Percentiles rank a stretch among this genome's conserved stretches.
These are phyloP conservation scores for Hyalella azteca DNA, from an alignment of 2,888 invertebrate species.

Conservation along the genomic window DNA sequence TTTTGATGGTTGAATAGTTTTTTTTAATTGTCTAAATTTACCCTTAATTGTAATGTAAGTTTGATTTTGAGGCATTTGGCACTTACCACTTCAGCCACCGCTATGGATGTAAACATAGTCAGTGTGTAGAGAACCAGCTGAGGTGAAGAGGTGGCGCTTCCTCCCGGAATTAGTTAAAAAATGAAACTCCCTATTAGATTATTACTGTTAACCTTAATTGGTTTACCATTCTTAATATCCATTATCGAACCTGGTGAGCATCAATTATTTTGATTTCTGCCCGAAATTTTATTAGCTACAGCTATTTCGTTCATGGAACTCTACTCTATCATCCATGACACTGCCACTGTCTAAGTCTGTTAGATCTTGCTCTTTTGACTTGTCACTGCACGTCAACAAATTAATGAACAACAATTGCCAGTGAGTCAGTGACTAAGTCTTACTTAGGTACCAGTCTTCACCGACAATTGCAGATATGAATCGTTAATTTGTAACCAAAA, in stretches of 20 bases:
- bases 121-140: background rate
- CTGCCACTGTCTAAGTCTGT: too few relatives aligned
- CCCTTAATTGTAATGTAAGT: background rate
- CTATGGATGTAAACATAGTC: conserved; percentile 15
- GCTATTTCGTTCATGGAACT: too few relatives aligned
- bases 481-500: too few relatives aligned
- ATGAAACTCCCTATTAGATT: conserved; percentile 12
- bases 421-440: too few relatives aligned
- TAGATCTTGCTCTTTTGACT: too few relatives aligned
- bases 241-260: conserved; percentile 10
- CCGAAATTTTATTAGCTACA: background rate
- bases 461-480: too few relatives aligned
- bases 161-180: background rate
- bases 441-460: too few relatives aligned
- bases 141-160: background rate
- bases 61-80: background rate
- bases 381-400: too few relatives aligned
- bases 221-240: background rate
- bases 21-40: background rate
- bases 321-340: too few relatives aligned
- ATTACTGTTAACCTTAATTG: background rate
- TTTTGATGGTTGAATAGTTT: background rate
- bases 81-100: background rate
- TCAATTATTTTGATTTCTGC: background rate
- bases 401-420: too few relatives aligned